Evolutionary conservation across 2,113 vertebrate species (phyloP), one percentile per base, ranked within the genome.

Genomic region (Sinocyclocheilus grahami): DNA sequence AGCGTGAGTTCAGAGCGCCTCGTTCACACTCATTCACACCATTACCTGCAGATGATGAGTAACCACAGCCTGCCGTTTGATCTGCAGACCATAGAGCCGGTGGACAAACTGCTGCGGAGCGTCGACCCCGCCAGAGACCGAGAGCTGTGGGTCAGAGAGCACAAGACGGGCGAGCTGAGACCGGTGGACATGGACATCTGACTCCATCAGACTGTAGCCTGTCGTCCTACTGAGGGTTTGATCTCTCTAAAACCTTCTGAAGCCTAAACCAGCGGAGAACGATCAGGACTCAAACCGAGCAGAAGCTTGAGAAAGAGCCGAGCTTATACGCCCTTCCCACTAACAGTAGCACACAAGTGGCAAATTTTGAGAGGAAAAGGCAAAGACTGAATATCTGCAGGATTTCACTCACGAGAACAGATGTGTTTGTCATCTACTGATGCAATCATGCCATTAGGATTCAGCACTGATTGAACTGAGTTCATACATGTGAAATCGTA

Each of bases 131-230:
- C 92, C 91, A 97, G 93, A 93, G 98, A 99, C 95, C 92, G 97
- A 91, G 98, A 99, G 95, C 93, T 97, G 87, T 99, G 98, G 98
- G 98, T 99, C 86, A 94, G 94, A 87, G 97, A 99, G 91, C 96
- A 99, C 91, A 98, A 97, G 94, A 99, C 98, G 0, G 98, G 98
- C 83, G 95, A 97, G 13, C 95, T 98, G 92, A 94, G 98, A 88
- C 98, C 98, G 0, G 97, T 97, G 90, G 95, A 99, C 95, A 95
- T 99, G 92, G 97, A 99, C 93, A 97, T 99, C 92, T 99, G 95
- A 96, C 8, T 7, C 74, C 37, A 5, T 5, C 37, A 37, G 37
- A 37, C 37, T 33, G 2, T 33, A 33, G 30, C 30, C 30, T 33
- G 30, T 33, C 30, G 30, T 33, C 30, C 30, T 33, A 33, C 30